phyloP scores from a whole-genome alignment of 2,797 vertebrate species.

The Onychomys leucogaster region DNA sequence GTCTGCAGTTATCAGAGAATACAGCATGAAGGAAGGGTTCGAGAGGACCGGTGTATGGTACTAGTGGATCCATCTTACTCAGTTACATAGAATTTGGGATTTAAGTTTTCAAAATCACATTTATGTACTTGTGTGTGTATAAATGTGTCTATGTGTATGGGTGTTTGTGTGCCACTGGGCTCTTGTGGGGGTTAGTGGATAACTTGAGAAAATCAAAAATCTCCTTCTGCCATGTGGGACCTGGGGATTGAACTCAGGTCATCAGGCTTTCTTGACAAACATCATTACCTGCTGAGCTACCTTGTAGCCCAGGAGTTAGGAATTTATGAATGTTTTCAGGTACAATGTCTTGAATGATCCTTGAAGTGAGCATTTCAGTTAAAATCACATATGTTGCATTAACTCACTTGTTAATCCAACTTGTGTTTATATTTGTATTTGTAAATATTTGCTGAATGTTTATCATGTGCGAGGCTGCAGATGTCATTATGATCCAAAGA shows the following conservation, averaged over 20 bases:
- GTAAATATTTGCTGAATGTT: not conserved
- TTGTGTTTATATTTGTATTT: not conserved
- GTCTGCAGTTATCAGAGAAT: not conserved
- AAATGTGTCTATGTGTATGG: not conserved
- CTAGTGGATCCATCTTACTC: conserved; percentile 5
- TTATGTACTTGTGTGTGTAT: not conserved
- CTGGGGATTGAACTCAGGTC: not conserved
- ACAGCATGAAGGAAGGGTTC: not conserved
- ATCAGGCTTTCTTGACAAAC: not conserved
- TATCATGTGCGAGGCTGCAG: not conserved
- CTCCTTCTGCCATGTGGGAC: not conserved
- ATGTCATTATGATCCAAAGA: not conserved
- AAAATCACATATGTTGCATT: not conserved
- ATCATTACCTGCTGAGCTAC: not conserved
- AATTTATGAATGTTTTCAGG: conserved; percentile 17
- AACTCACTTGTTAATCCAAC: conserved; percentile 4
- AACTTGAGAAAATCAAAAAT: not conserved
- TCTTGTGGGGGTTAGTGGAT: not conserved
- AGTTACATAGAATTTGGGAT: not conserved
- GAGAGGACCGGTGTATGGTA: not conserved
- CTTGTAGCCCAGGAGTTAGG: no score
- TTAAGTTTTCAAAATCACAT: not conserved
- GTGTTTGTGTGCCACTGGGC: not conserved
- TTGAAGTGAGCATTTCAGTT: conserved; percentile 50
- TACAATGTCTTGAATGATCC: not conserved